These are phyloP conservation scores for Psephotus haematonotus DNA, from an alignment of 2,113 vertebrate species.

Conservation along the genomic window DNA sequence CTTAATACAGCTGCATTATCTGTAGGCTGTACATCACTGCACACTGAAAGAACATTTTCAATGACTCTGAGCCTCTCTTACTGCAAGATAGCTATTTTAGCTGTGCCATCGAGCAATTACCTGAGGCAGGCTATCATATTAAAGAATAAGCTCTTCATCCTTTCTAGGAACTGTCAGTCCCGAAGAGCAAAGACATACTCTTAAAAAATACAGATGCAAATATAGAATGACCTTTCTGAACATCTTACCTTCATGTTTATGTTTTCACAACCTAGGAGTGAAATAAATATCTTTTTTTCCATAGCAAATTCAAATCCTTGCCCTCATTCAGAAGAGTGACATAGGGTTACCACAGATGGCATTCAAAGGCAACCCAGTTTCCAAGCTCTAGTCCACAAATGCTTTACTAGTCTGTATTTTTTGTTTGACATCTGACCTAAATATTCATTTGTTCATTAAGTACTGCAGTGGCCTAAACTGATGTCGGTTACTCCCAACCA, in stretches of 20 bases:
- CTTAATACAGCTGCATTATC: neutral
- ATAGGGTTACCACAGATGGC: neutral
- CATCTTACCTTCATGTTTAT: neutral
- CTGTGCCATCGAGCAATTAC: conserved; percentile 6
- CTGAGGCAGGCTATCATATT: neutral
- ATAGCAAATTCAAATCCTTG: neutral
- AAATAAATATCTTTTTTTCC: neutral
- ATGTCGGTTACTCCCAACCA: neutral
- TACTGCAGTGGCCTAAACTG: neutral
- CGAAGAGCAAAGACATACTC: neutral
- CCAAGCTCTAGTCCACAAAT: neutral
- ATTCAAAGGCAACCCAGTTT: neutral
- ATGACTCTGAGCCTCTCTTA: neutral
- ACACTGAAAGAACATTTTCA: neutral
- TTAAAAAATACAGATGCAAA: neutral
- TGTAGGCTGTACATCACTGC: neutral
- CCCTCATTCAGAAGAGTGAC: neutral
- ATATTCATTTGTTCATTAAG: neutral
- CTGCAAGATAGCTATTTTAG: neutral
- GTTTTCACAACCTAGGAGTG: neutral
- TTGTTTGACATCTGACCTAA: neutral
- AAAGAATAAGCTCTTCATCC: neutral
- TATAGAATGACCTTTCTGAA: neutral
- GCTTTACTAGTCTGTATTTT: neutral
- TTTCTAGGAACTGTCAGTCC: neutral